Base-by-base conservation (phyloP, 2,113 vertebrate genomes). In the Calidris pygmaea region DNA sequence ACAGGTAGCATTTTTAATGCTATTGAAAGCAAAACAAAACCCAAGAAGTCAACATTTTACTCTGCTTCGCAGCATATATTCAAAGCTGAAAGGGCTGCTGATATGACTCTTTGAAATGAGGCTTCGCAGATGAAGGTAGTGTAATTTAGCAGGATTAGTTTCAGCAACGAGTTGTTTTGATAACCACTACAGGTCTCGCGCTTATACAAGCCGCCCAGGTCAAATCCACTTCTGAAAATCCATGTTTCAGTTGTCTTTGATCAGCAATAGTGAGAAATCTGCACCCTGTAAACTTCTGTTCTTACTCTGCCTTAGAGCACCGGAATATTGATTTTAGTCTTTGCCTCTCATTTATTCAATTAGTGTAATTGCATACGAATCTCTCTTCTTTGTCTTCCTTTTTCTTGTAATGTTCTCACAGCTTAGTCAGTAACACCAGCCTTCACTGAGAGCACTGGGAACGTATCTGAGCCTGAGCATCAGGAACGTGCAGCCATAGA, bases 401-500 rank as follows among this genome's bases (percentile, higher is more conserved):
- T 68, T 58, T 43, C 45, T 71, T 45, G 17, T 22, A 34, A 11
- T 10, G 15, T n/a, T 66, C 37, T 72, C 32, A 9, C 18, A n/a
- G 10, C 39, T 34, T 55, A 37, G 45, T 8, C 41, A 8, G 14
- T 43, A 48, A 34, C 35, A 19, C 9, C 35, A 27, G 11, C 39
- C 27, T 50, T 68, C 14, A 16, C 20, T 63, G 59, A 55, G 27
- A 84, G 39, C 24, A 15, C 30, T 35, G 34, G 50, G 37, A 67
- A 59, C 9, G 5, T 76, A 1, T 68, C 45, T 26, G 45, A 89
- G 65, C 29, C 65, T 81, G n/a, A 16, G 47, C 52, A 48, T 29
- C 14, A 2, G 9, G 29, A 29, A 14, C 56, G 32, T 4, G 2
- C 45, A 52, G 3, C 47, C 30, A 4, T 0, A 24, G 35, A 21